These are phyloP conservation scores for Ditula angustiorana DNA, from an alignment of 2,888 invertebrate species.

Conservation along the genomic window DNA sequence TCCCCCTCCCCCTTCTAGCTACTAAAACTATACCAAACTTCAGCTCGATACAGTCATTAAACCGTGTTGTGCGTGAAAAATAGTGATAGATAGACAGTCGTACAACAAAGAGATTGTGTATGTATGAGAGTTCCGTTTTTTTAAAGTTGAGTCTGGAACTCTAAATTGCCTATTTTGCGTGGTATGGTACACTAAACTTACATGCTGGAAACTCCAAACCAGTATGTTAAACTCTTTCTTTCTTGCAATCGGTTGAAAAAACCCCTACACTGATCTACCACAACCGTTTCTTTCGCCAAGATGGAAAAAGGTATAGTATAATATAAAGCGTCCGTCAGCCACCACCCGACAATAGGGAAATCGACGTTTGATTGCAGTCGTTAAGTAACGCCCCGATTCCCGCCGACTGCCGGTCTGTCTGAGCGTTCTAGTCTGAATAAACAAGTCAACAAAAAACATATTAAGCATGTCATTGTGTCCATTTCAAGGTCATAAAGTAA, in stretches of 20 bases:
- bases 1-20: no score
- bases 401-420: constrained; percentile 19
- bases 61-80: no score
- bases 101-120: no score
- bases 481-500: constrained; percentile 31
- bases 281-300: not conserved
- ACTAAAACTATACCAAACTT: no score
- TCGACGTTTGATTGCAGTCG: constrained; percentile 31
- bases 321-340: not conserved
- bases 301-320: not conserved
- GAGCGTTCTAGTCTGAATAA: constrained; percentile 22
- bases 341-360: constrained; percentile 25
- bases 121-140: no score
- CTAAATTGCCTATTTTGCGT: not conserved
- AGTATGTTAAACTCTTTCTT: not conserved
- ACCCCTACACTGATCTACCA: not conserved
- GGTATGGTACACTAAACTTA: no score
- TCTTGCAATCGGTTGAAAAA: not conserved
- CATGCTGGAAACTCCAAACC: not conserved
- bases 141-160: not conserved
- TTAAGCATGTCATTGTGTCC: constrained; percentile 15
- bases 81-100: no score
- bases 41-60: no score
- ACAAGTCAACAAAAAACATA: constrained; percentile 34
- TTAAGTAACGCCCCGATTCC: constrained; percentile 29